Conservation (phyloP, 2,797 vertebrate species). For the Oophaga sylvatica region DNA sequence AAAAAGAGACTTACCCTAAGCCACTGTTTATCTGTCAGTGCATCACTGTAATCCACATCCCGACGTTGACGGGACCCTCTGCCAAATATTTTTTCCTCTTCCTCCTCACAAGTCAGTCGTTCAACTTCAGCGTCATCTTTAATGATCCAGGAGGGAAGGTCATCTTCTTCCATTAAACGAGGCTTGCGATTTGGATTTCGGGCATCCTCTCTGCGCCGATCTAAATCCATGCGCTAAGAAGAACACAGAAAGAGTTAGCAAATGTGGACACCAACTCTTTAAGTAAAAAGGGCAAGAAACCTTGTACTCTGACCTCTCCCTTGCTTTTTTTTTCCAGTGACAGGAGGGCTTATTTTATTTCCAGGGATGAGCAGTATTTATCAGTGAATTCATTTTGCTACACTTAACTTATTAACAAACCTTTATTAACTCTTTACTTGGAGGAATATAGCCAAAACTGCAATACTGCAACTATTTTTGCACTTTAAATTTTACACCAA, state of each 20-base stretch:
- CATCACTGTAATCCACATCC: conserved; percentile 96
- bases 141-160: conserved; percentile 96
- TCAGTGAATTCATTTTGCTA: too few relatives aligned
- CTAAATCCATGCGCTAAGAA: conserved; percentile 94
- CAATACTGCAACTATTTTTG: too few relatives aligned
- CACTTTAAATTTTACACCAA: too few relatives aligned
- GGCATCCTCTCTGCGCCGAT: conserved; percentile 92
- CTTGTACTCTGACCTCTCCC: too few relatives aligned
- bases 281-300: too few relatives aligned
- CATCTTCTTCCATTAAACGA: conserved; percentile 95
- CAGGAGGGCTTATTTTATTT: too few relatives aligned
- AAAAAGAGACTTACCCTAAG: conserved; percentile 82
- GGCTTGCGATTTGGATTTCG: conserved; percentile 95
- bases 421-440: too few relatives aligned
- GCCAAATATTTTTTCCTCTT: conserved; percentile 95
- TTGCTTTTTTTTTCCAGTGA: too few relatives aligned
- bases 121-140: conserved; percentile 97
- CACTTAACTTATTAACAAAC: too few relatives aligned
- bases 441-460: too few relatives aligned
- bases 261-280: neutral
- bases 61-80: conserved; percentile 91
- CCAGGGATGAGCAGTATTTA: too few relatives aligned
- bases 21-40: conserved; percentile 97
- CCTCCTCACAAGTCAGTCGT: conserved; percentile 94
- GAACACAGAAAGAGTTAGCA: neutral